These are phyloP conservation scores for Anolis sagrei DNA, from an alignment of 2,113 vertebrate genomes.

Conservation along the genomic window DNA sequence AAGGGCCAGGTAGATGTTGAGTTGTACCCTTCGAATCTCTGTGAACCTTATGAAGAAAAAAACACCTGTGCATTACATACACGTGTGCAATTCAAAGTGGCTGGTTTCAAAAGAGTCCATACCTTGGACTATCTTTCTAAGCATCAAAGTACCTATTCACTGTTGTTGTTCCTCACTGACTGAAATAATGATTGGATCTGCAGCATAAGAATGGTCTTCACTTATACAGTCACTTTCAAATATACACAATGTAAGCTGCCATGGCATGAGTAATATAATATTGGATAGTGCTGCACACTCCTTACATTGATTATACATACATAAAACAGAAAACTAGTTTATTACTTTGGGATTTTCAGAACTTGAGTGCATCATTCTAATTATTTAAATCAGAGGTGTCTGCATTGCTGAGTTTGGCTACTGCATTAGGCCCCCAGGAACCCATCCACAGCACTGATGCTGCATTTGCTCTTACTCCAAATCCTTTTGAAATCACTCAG, in stretches of 20 bases:
- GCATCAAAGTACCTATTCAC: neutral
- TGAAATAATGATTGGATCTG: slow-evolving; percentile 7
- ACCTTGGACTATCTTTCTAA: neutral
- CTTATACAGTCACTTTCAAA: neutral
- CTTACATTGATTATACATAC: neutral
- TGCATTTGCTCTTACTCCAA: too few species aligned
- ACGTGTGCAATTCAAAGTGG: neutral
- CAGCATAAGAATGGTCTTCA: neutral
- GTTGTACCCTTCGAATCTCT: neutral
- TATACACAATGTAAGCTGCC: rapidly evolving
- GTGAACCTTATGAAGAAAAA: neutral
- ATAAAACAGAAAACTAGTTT: neutral
- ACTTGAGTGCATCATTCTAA: neutral
- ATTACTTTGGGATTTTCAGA: neutral
- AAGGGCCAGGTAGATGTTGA: slow-evolving; percentile 78
- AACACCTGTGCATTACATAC: neutral
- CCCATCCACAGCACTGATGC: too few species aligned
- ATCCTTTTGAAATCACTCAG: too few species aligned
- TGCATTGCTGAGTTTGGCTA: too few species aligned
- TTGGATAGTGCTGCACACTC: slow-evolving; percentile 4
- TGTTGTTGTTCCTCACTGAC: neutral
- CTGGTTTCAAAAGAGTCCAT: neutral
- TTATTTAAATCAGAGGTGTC: neutral
- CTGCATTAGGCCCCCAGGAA: too few species aligned
- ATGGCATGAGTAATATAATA: slow-evolving; percentile 19